Evolutionary conservation across 1,140 invertebrate genomes (phyloP).

Genomic region (Protaetia brevitarsis): DNA sequence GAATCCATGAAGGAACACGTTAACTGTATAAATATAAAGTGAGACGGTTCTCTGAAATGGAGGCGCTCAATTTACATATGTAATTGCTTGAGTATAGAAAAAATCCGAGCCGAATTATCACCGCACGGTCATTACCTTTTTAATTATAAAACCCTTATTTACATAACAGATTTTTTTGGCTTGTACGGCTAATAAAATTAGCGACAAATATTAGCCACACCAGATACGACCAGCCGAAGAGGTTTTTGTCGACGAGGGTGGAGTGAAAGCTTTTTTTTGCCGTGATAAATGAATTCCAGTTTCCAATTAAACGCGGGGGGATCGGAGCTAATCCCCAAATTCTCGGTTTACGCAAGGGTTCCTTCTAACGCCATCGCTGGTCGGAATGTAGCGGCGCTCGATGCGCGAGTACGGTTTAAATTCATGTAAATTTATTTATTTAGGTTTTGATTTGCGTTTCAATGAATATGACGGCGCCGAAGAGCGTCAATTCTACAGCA

Average conservation of each 20-base stretch:
- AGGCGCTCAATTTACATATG: no score
- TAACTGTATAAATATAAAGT: no score
- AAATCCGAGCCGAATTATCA: no score
- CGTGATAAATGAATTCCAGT: background rate
- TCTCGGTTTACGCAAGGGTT: background rate
- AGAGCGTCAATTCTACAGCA: no score
- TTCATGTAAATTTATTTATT: background rate
- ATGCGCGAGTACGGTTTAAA: background rate
- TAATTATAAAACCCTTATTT: slow-evolving; percentile 10
- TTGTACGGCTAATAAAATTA: slow-evolving; percentile 8
- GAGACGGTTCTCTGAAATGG: no score
- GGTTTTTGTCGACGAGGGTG: background rate
- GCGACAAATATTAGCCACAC: background rate
- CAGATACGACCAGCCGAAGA: background rate
- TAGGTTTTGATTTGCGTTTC: background rate
- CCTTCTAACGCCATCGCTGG: background rate
- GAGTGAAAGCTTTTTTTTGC: slow-evolving; percentile 6
- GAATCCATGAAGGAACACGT: no score
- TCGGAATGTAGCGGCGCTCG: background rate
- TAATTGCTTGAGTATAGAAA: no score
- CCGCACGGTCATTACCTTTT: slow-evolving; percentile 6
- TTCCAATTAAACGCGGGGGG: background rate
- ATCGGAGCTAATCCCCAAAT: background rate
- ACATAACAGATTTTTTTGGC: slow-evolving; percentile 1
- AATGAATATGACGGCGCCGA: no score